Conservation (phyloP, 2,797 vertebrate genomes). For the Tauraco hartlaubi region DNA sequence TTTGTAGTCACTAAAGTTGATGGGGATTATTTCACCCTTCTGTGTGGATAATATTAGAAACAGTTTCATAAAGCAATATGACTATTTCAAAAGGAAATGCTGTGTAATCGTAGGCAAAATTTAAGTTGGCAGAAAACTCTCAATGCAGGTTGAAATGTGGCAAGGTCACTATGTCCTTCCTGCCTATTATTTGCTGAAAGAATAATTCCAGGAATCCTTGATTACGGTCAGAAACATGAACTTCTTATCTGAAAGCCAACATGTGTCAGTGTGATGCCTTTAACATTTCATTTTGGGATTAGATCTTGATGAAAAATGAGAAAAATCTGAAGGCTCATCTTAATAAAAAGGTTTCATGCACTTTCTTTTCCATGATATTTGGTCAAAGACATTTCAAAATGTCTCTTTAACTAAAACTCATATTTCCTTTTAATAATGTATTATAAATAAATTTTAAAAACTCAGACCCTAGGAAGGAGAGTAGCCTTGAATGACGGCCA, state of each 20-base stretch:
- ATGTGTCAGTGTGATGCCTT: not conserved
- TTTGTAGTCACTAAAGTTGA: not conserved
- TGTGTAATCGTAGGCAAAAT: not conserved
- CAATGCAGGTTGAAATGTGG: not conserved
- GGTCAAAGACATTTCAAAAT: not conserved
- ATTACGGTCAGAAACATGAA: not conserved
- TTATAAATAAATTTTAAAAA: not conserved
- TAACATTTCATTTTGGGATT: not conserved
- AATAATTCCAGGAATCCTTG: constrained; percentile 50
- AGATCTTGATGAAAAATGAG: not conserved
- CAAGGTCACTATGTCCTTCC: constrained; percentile 28
- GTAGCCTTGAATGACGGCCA: not conserved
- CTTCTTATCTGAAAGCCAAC: constrained; percentile 20
- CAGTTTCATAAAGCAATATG: not conserved
- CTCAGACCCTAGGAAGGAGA: not conserved
- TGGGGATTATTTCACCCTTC: not conserved
- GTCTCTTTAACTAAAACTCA: not conserved
- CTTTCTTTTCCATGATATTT: not conserved
- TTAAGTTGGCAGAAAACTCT: constrained; percentile 27
- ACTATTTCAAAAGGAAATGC: not conserved
- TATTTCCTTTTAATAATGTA: not conserved
- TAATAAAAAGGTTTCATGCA: not conserved
- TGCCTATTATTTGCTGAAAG: constrained; percentile 34
- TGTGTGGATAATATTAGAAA: not conserved
- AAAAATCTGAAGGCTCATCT: not conserved